Evolutionary conservation across 2,888 invertebrate species (phyloP), one percentile per base, ranked within the genome.

Genomic region (Blera fallax): DNA sequence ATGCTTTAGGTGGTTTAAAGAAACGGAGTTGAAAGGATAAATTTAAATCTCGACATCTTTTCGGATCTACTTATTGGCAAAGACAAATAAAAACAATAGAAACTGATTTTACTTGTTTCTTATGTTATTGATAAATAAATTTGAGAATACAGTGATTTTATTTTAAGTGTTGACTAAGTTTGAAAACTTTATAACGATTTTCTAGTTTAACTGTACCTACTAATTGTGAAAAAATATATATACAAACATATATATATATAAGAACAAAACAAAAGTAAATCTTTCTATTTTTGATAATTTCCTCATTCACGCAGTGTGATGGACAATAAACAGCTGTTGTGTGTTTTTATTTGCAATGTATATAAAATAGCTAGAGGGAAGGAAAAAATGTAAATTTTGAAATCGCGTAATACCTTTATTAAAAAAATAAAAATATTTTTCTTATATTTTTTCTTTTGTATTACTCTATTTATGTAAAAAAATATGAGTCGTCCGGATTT

Each of bases 241-340:
- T 37, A 37, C 11, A n/a, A 37, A n/a, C 11, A 37, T n/a, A n/a
- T 37, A 37, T 37, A 37, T 37, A 3, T 11, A n/a, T 37, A 37
- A 37, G 37, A 37, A n/a, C 11, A 37, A 14, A 14, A 54, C 6
- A 32, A 34, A 7, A 11, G 10, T 34, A 56, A 58, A 37, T 58
- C 52, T 54, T 8, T 67, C 16, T 67, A 14, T 52, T 6, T 40
- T 67, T 40, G 37, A 40, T 27, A 56, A 43, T 56, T 70, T 32
- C 11, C 40, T 18, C 37, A 54, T 34, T 29, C 40, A 29, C 14
- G 40, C 18, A 70, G 21, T 45, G 21, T 29, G 69, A 70, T 43
- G 69, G 69, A 70, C 56, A 70, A 70, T 56, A 70, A 60, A 14
- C 24, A 70, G 56, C 32, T n/a, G 11, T 54, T 40, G 14, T 14